A percentile compares a stretch with the other conserved stretches of the same genome.
Conservation (phyloP, 2,797 vertebrate genomes). For the Crenuchus spilurus region DNA sequence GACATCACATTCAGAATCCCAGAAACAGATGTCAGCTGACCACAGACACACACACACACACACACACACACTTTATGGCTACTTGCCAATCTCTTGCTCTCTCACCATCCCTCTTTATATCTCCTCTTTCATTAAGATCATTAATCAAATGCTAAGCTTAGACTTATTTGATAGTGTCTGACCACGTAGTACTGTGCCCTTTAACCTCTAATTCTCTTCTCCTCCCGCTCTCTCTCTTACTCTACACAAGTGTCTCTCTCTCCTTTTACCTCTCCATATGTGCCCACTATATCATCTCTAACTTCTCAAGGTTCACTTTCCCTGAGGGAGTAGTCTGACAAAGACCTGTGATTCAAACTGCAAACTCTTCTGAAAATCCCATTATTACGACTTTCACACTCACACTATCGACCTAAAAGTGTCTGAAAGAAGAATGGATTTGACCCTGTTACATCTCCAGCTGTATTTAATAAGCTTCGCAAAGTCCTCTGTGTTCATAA, state of each 20-base stretch:
- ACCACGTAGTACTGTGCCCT: neutral
- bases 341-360: slow-evolving; percentile 36
- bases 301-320: slow-evolving; percentile 13
- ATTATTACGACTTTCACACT: slow-evolving; percentile 27
- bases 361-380: slow-evolving; percentile 38
- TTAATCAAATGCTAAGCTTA: slow-evolving; percentile 27
- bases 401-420: slow-evolving; percentile 44
- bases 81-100: slow-evolving; percentile 23
- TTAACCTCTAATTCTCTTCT: neutral
- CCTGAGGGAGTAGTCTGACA: slow-evolving; percentile 22
- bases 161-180: neutral
- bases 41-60: slow-evolving; percentile 33
- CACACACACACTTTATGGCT: slow-evolving; percentile 36
- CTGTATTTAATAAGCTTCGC: slow-evolving; percentile 17
- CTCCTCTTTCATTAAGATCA: slow-evolving; percentile 31
- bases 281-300: slow-evolving; percentile 30
- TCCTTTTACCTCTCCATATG: slow-evolving; percentile 17
- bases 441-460: slow-evolving; percentile 36
- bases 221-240: neutral
- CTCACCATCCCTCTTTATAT: slow-evolving; percentile 22
- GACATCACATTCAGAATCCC: slow-evolving; percentile 35
- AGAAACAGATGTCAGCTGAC: slow-evolving; percentile 45
- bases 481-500: slow-evolving; percentile 41
- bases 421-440: slow-evolving; percentile 51
- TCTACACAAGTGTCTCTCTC: slow-evolving; percentile 24